phyloP scores from a whole-genome alignment of 2,113 vertebrate genomes.

The Trichomycterus rosablanca region DNA sequence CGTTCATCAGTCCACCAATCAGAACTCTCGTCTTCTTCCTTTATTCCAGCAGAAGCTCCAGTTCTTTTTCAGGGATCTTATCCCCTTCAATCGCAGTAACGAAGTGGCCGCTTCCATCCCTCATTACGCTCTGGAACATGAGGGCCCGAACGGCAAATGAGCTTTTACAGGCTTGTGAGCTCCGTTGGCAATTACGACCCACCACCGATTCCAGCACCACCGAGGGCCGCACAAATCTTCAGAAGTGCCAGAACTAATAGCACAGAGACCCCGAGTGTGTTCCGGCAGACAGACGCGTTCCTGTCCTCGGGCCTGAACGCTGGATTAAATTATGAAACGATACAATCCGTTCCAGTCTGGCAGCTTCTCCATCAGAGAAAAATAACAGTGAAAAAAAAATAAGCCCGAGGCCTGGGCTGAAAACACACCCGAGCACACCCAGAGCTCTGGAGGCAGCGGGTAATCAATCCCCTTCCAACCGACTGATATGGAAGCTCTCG shows the following conservation, averaged over 20 bases:
- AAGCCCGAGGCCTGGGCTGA: neutral
- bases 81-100: constrained; percentile 25
- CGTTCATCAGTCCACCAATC: no score
- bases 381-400: neutral
- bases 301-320: neutral
- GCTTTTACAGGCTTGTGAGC: no score
- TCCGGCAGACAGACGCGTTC: constrained; percentile 4
- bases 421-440: neutral
- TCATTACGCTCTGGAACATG: neutral
- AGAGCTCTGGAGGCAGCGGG: constrained; percentile 1
- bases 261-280: neutral
- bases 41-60: neutral
- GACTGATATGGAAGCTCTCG: neutral
- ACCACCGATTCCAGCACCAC: no score
- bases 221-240: neutral
- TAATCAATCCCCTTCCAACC: neutral
- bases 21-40: no score
- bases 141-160: neutral
- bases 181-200: no score
- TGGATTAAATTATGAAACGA: constrained; percentile 24
- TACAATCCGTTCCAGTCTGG: constrained; percentile 22
- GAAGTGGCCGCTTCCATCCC: constrained; percentile 19
- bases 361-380: constrained; percentile 8
- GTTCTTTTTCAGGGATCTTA: neutral
- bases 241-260: neutral